Base-by-base conservation (phyloP, 2,113 vertebrate species). In the Drymodes brunneopygia region DNA sequence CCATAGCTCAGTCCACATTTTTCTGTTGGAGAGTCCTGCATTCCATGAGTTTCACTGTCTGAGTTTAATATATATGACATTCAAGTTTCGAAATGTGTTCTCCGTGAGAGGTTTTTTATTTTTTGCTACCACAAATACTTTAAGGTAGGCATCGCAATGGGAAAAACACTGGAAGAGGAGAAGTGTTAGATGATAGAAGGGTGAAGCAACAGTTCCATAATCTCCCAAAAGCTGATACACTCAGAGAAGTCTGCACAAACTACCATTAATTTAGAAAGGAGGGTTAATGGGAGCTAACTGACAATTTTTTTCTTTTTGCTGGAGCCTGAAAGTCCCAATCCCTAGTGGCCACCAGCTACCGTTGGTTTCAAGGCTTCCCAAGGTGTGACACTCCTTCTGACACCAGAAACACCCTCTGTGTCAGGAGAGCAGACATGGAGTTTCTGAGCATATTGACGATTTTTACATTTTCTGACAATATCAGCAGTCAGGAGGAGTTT, bases 41-140 rank as follows among this genome's bases (percentile, higher is more conserved):
- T 90, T 92, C 91, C 74, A 65, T 1, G 3, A 17, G 27, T 70
- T 91, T 94, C 75, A 80, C 60, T 82, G 85, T 73, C 84, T 66
- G 27, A 72, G 27, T 91, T 82, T 82, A 86, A 95, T 80, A 61
- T 35, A 85, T 66, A 54, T 56, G 81, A 92, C 93, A 90, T 81
- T 62, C 56, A 90, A 86, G n/a, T 38, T 79, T 90, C 60, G 58
- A 80, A 87, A 61, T 5, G 0, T 44, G 42, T 58, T 94, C 53
- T 56, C 50, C 15, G 17, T 36, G 21, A 87, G 48, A 79, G 15
- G 47, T 66, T 69, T 71, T 36, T 51, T 51, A n/a, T 78, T 57
- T 81, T 91, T 91, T 50, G 11, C 81, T 86, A 57, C 84, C 58
- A 73, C 50, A 94, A 94, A 86, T 89, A 77, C 33, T 90, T 95